A percentile compares a stretch with the other conserved stretches of the same genome.
These are phyloP conservation scores for Stomorhina lunata DNA, from an alignment of 2,888 invertebrate species.

Conservation along the genomic window DNA sequence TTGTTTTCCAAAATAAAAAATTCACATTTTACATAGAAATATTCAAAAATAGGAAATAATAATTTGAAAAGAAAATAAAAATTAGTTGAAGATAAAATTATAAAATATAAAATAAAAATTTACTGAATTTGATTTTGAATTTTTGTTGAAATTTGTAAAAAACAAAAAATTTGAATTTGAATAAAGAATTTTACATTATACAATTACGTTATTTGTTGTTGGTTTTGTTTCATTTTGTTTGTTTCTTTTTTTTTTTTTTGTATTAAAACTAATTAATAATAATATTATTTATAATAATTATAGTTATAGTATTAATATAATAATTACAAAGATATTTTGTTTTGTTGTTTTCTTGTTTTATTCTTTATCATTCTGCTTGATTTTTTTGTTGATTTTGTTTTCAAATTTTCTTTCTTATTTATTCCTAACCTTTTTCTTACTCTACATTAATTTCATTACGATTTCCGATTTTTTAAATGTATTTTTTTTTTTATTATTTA, in stretches of 20 bases:
- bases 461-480: conserved; percentile 51
- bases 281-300: conserved; percentile 54
- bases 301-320: conserved; percentile 57
- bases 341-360: conserved; percentile 33
- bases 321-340: conserved; percentile 64
- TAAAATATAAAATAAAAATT: conserved; percentile 8
- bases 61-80: conserved; percentile 14
- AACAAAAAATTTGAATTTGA: conserved; percentile 19
- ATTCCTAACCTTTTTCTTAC: conserved; percentile 17
- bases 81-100: conserved; percentile 15
- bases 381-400: conserved; percentile 28
- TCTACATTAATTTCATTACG: conserved; percentile 28
- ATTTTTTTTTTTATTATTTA: background rate
- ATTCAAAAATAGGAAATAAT: conserved; percentile 29
- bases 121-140: conserved; percentile 39
- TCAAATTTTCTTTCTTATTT: background rate
- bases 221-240: background rate
- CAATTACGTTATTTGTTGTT: conserved; percentile 27
- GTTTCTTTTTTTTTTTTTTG: conserved; percentile 29
- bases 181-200: conserved; percentile 28
- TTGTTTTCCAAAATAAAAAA: conserved; percentile 46
- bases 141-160: too few relatives aligned
- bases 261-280: conserved; percentile 66
- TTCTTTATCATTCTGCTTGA: too few relatives aligned
- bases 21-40: conserved; percentile 64